Percentiles rank a stretch among this genome's conserved stretches.
These are phyloP conservation scores for Ectemnius continuus DNA, from an alignment of 2,888 invertebrate species.

Conservation along the genomic window DNA sequence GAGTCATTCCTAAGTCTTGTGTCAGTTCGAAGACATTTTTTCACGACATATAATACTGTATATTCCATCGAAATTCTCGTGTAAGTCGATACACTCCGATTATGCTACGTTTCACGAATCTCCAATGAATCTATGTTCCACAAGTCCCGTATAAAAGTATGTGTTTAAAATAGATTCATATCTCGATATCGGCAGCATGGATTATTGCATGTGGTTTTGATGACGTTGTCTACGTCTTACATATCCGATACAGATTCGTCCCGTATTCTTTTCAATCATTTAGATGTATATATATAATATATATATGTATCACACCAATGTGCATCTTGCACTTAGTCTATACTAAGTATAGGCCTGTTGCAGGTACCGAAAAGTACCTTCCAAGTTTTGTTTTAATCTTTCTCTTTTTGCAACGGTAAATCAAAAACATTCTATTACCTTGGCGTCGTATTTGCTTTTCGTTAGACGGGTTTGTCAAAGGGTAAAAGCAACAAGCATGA, in stretches of 20 bases:
- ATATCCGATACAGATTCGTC: conserved; percentile 29
- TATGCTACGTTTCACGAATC: conserved; percentile 33
- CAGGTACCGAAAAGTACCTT: conserved; percentile 47
- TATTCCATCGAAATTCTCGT: conserved; percentile 49
- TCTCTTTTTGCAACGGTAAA: conserved; percentile 28
- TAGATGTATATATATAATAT: conserved; percentile 40
- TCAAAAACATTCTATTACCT: conserved; percentile 18
- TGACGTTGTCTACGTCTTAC: conserved; percentile 30
- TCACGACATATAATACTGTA: conserved; percentile 64
- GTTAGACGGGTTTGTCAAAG: too few species aligned
- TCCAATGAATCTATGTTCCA: conserved; percentile 36
- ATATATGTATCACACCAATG: conserved; percentile 63
- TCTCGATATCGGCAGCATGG: conserved; percentile 59
- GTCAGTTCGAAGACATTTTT: conserved; percentile 54
- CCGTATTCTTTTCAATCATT: conserved; percentile 41
- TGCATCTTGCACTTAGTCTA: conserved; percentile 59
- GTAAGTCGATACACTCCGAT: conserved; percentile 25
- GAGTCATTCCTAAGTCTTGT: conserved; percentile 43
- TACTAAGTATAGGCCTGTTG: conserved; percentile 60
- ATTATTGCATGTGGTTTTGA: conserved; percentile 60
- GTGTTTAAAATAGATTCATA: conserved; percentile 57
- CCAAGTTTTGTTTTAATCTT: conserved; percentile 22
- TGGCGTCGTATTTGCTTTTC: neutral
- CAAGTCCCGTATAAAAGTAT: conserved; percentile 51
- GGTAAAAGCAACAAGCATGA: too few species aligned